Evolutionary conservation across 1,140 invertebrate genomes (phyloP), one percentile per base, ranked within the genome.

Genomic region (Apis laboriosa): DNA sequence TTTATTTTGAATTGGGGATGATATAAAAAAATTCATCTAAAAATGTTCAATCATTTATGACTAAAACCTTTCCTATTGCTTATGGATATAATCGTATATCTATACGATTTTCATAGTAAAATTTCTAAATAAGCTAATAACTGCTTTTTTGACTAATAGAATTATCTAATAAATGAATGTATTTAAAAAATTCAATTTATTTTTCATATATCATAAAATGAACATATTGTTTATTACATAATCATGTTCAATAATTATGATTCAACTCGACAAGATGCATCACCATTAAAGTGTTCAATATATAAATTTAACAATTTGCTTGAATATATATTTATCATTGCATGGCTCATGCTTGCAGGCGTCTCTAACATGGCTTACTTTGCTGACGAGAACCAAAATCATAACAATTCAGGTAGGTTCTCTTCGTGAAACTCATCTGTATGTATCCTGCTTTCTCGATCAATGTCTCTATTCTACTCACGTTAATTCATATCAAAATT

Each of bases 361-460:
- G 92, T 94, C 86, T 94, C 92, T 93, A 95, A 95, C 91, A 94
- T 93, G 91, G 92, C 93, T 92, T 94, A 94, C 93, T 95, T 94
- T 93, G 93, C 93, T 93, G 94, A 94, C 92, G 93, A 95, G 91
- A 94, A 94, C 92, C 94, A 94, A 92, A 94, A 94, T 94, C 92
- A 93, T 92, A 92, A 92, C 80, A 89, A 92, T 86, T 93, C 94
- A 95, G 94, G 94, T 95, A 94, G 92, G 91, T 93, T 82, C 71
- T 82, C 80, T 55, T n/a, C 61, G 56, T 77, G 24, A 53, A 55
- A 12, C 21, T 77, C 56, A 51, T 67, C 61, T 77, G 34, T 43
- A 77, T 24, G 56, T 70, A 71, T n/a, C 21, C 66, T 76, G 70
- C 79, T 82, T 84, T 66, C 17, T 73, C 61, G 56, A 49, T 58